A percentile compares a stretch with the other conserved stretches of the same genome.
These are phyloP conservation scores for Scleropages formosus DNA, from an alignment of 2,797 vertebrate species.

Conservation along the genomic window DNA sequence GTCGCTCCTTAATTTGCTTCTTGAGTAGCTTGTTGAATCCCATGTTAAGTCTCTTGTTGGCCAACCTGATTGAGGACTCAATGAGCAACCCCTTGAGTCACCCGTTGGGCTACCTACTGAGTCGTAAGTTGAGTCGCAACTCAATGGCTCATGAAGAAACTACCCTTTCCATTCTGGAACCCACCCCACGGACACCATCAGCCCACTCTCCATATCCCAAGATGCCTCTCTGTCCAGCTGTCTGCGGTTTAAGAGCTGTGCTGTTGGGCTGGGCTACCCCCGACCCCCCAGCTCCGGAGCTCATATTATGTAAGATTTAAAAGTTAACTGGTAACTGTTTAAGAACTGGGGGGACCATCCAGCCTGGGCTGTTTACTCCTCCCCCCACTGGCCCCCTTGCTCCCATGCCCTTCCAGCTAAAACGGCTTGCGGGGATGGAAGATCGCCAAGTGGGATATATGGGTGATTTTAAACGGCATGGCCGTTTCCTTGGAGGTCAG, in stretches of 20 bases:
- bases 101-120: too few species aligned
- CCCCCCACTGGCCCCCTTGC: background rate
- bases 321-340: background rate
- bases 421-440: background rate
- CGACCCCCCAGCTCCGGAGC: too few species aligned
- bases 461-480: background rate
- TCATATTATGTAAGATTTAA: background rate
- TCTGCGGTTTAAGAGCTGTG: background rate
- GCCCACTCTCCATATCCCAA: background rate
- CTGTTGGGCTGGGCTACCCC: too few species aligned
- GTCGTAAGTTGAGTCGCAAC: too few species aligned
- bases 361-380: too few species aligned
- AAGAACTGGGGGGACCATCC: background rate
- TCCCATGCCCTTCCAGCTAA: constrained; percentile 15
- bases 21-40: too few species aligned
- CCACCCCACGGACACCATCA: background rate
- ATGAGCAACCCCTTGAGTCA: too few species aligned
- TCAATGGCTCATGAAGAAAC: too few species aligned
- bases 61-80: too few species aligned
- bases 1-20: too few species aligned
- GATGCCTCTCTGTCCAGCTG: background rate
- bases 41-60: too few species aligned
- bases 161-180: background rate
- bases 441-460: constrained; percentile 1
- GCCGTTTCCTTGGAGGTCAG: too few species aligned